Conservation (phyloP, 37 sponge, comb jelly and placozoan species). For the Chondrilla cf. caribensis region DNA sequence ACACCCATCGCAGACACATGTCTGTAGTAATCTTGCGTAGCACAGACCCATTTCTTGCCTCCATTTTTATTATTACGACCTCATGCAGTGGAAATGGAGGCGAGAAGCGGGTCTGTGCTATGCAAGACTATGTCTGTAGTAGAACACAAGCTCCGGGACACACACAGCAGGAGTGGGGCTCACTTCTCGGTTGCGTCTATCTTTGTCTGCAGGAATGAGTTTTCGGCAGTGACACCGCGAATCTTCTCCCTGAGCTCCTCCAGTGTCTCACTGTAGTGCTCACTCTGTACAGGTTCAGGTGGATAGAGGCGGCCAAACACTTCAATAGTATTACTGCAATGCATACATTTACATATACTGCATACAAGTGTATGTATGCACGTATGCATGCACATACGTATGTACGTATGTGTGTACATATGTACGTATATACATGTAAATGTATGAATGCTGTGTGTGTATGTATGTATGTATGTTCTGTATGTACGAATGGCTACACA, state of each 20-base stretch:
- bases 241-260: conserved; percentile 41
- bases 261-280: conserved; percentile 18
- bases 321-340: background rate
- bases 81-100: too few species aligned
- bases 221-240: conserved; percentile 29
- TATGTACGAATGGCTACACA: too few species aligned
- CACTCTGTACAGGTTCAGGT: background rate
- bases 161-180: background rate
- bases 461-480: background rate
- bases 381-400: background rate
- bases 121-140: too few species aligned
- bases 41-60: too few species aligned
- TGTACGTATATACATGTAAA: background rate
- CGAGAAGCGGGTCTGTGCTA: too few species aligned
- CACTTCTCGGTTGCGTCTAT: conserved; percentile 29
- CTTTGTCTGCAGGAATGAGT: conserved; percentile 17
- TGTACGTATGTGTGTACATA: background rate
- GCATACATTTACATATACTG: background rate
- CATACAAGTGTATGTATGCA: background rate
- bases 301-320: background rate
- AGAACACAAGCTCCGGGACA: too few species aligned
- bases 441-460: background rate
- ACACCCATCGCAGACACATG: too few species aligned
- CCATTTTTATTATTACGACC: too few species aligned
- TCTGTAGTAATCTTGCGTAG: too few species aligned